Evolutionary conservation across 2,113 vertebrate species (phyloP).

Genomic region (Greenwoodochromis staneri): DNA sequence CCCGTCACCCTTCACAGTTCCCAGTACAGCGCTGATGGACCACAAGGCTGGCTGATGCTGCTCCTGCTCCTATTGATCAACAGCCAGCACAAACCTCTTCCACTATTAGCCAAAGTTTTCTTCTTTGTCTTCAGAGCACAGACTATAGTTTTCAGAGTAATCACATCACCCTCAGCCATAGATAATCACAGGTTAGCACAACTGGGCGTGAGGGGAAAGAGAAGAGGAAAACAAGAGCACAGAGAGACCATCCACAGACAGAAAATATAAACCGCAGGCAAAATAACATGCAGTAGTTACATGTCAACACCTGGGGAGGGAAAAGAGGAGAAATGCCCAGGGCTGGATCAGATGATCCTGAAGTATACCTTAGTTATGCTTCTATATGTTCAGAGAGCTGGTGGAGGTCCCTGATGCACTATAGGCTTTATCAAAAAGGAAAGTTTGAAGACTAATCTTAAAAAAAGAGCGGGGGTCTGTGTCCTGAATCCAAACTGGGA

Average conservation of each 20-base stretch:
- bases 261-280: neutral
- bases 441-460: neutral
- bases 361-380: neutral
- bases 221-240: neutral
- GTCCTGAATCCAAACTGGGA: neutral
- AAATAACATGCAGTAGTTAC: neutral
- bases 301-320: neutral
- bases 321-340: neutral
- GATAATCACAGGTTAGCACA: neutral
- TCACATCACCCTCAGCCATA: neutral
- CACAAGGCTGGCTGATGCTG: neutral
- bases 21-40: neutral
- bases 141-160: neutral
- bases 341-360: neutral
- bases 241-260: neutral
- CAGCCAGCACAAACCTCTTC: neutral
- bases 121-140: neutral
- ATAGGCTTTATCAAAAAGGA: neutral
- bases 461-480: fast-evolving
- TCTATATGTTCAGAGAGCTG: neutral
- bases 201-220: neutral
- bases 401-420: neutral
- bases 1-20: neutral
- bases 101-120: neutral
- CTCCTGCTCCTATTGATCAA: fast-evolving